Conservation (phyloP, 1,140 invertebrate genomes). For the Bombus terrestris region DNA sequence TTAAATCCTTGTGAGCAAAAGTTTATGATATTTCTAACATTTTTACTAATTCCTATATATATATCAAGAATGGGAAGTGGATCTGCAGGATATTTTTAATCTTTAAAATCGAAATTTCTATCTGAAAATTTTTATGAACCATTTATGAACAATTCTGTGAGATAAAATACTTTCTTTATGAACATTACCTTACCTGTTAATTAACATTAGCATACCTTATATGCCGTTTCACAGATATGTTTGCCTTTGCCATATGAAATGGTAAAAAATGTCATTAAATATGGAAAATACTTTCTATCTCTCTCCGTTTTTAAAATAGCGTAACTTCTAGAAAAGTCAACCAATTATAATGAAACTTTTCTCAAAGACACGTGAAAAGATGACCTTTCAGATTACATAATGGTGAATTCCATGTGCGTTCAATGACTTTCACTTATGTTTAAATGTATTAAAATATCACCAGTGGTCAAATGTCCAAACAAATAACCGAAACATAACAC, state of each 20-base stretch:
- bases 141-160: neutral
- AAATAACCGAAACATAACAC: no score
- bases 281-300: neutral
- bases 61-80: no score
- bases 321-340: neutral
- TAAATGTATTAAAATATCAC: neutral
- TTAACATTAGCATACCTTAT: neutral
- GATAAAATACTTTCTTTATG: neutral
- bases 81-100: neutral
- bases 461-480: no score
- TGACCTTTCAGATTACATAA: neutral
- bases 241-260: neutral
- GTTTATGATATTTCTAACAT: no score
- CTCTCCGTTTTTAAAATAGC: neutral
- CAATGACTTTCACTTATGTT: neutral
- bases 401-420: neutral
- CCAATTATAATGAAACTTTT: neutral
- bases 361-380: neutral
- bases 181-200: neutral
- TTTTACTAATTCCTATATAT: no score
- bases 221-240: neutral
- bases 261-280: neutral
- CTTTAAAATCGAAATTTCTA: neutral
- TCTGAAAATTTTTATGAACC: neutral
- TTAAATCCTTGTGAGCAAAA: no score